Evolutionary conservation across 2,113 vertebrate genomes (phyloP), one percentile per base, ranked within the genome.

Genomic region (Suncus etruscus): DNA sequence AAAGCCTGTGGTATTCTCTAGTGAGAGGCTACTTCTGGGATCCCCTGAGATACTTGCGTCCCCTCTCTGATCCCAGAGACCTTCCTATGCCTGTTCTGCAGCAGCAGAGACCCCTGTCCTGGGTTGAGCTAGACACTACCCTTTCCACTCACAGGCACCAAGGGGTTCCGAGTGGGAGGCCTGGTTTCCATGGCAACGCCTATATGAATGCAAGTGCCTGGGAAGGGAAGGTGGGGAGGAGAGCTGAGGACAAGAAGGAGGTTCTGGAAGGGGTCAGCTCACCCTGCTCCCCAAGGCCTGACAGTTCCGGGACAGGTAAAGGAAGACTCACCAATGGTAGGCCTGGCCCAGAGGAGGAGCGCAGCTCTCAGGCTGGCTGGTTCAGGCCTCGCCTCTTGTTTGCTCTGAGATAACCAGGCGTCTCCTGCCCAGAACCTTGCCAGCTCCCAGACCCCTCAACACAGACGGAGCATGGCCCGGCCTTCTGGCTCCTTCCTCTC

Each of bases 331-430:
- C 24, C 68, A 70, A 8, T 18, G 77, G 51, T 70, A 8, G 47
- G 39, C 25, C 16, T 24, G 51, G 63, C 61, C 78, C 32, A 18
- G 25, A 54, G 61, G 91, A 92, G 94, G 95, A 94, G 89, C 91
- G 89, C 79, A 82, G 87, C 1, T 78, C 89, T 75, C 83, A 39
- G 66, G 39, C 39, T 39, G 70, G 82, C 79, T 14, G 31, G 63
- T 72, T 22, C 92, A 0, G 1, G 94, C 94, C 95, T 96, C 95
- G 95, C 92, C 82, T 85, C 87, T 90, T 95, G 93, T 96, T 96
- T 96, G 95, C 87, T 90, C 87, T 94, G 89, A 82, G 95, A 95
- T 95, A 96, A 89, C 39, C 89, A 45, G 39, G 20, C 70, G 92
- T 2, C 76, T 92, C 89, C 72, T 32, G 58, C 88, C 91, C 50